These are phyloP conservation scores for Pogonus chalceus DNA, from an alignment of 1,140 invertebrate species.

Conservation along the genomic window DNA sequence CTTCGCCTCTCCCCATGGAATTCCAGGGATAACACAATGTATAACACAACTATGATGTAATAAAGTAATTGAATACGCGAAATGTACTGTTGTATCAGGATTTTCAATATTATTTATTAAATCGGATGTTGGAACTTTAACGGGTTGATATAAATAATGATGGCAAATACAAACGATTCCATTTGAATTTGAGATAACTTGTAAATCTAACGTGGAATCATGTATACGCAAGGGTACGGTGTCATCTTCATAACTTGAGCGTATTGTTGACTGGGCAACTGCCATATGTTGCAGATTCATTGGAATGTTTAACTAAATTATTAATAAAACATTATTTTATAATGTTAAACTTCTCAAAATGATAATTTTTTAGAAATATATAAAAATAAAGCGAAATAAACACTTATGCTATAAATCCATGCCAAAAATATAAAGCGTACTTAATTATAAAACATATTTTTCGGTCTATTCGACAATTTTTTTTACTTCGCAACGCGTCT, in stretches of 20 bases:
- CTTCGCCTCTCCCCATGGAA: conserved; percentile 64
- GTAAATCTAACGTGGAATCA: conserved; percentile 68
- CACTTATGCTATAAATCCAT: no score
- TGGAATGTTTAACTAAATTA: conserved; percentile 65
- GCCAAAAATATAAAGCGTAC: no score
- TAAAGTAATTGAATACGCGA: conserved; percentile 71
- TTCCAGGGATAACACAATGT: conserved; percentile 67
- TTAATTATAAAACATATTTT: no score
- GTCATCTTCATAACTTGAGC: conserved; percentile 61
- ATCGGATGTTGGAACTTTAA: conserved; percentile 15
- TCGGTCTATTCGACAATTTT: no score
- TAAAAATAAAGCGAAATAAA: no score
- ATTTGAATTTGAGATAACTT: conserved; percentile 60
- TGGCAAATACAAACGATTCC: conserved; percentile 74
- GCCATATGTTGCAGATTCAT: conserved; percentile 65
- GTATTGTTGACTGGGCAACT: conserved; percentile 40
- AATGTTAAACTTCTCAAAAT: no score
- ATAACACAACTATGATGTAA: conserved; percentile 72
- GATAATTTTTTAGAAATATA: no score
- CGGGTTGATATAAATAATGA: conserved; percentile 71
- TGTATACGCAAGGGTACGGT: conserved; percentile 65
- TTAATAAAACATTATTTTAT: no score
- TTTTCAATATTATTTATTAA: conserved; percentile 44
- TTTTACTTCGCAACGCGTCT: no score
- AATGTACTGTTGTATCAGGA: conserved; percentile 51